These are phyloP conservation scores for Perognathus longimembris DNA, from an alignment of 2,113 vertebrate species.

Conservation along the genomic window DNA sequence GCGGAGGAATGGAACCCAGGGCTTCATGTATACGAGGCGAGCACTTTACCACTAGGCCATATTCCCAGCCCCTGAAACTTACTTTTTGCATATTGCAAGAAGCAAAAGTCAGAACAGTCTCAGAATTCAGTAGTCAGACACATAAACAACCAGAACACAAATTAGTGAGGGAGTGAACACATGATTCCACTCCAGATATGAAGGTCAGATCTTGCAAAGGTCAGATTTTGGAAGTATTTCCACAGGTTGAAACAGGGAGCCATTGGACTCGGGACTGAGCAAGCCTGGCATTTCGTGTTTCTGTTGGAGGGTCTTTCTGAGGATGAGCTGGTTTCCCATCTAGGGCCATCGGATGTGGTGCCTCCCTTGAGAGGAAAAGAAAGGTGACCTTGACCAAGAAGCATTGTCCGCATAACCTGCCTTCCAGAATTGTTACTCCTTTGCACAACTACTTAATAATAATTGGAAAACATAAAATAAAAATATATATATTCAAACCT, in stretches of 20 bases:
- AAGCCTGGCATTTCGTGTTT: not conserved
- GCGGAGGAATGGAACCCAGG: too few species aligned
- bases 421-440: too few species aligned
- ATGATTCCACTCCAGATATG: not conserved
- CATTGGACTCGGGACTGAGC: fast-evolving
- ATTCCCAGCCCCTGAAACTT: too few species aligned
- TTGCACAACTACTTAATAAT: too few species aligned
- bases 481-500: too few species aligned
- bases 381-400: too few species aligned
- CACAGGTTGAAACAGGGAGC: not conserved
- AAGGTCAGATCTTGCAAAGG: not conserved
- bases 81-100: not conserved
- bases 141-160: not conserved
- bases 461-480: too few species aligned
- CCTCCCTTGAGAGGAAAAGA: too few species aligned
- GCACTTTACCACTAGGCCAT: too few species aligned
- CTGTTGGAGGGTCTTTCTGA: fast-evolving
- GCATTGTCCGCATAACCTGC: too few species aligned
- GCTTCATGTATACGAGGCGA: too few species aligned
- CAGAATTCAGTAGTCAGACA: not conserved
- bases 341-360: not conserved
- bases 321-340: not conserved
- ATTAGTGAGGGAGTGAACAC: not conserved
- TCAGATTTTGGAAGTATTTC: not conserved
- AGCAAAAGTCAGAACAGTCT: not conserved